These are phyloP conservation scores for Chelonus insularis DNA, from an alignment of 1,140 invertebrate species.

Conservation along the genomic window DNA sequence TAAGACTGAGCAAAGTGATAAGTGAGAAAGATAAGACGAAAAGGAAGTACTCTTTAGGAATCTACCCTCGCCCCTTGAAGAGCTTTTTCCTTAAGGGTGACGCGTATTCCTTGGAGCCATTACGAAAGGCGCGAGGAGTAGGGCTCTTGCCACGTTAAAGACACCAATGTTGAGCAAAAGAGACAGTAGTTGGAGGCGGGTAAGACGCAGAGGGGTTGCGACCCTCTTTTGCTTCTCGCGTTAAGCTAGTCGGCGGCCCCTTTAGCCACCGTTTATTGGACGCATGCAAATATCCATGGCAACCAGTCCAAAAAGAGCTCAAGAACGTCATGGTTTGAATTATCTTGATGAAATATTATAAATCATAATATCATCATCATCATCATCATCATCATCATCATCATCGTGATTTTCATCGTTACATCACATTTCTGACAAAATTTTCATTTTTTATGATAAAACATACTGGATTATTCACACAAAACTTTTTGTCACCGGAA, in stretches of 20 bases:
- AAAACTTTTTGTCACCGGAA: too few relatives aligned
- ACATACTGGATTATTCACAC: too few relatives aligned
- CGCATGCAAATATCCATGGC: constrained; percentile 64
- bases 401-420: background rate
- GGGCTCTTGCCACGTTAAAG: constrained; percentile 3
- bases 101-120: constrained; percentile 41
- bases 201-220: constrained; percentile 39
- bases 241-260: constrained; percentile 58
- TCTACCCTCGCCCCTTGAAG: constrained; percentile 14
- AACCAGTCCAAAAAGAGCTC: constrained; percentile 38
- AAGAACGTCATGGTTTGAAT: background rate
- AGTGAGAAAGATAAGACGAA: background rate
- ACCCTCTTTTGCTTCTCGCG: constrained; percentile 57
- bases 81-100: constrained; percentile 20
- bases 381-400: background rate
- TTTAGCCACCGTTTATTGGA: constrained; percentile 61
- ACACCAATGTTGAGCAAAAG: constrained; percentile 17
- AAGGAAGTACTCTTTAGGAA: constrained; percentile 15
- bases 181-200: constrained; percentile 15
- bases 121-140: constrained; percentile 34
- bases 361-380: background rate
- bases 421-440: background rate
- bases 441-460: too few relatives aligned
- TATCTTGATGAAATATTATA: constrained; percentile 4
- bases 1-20: background rate